Conservation (phyloP, 2,797 vertebrate genomes). For the Amphiprion clarkii region DNA sequence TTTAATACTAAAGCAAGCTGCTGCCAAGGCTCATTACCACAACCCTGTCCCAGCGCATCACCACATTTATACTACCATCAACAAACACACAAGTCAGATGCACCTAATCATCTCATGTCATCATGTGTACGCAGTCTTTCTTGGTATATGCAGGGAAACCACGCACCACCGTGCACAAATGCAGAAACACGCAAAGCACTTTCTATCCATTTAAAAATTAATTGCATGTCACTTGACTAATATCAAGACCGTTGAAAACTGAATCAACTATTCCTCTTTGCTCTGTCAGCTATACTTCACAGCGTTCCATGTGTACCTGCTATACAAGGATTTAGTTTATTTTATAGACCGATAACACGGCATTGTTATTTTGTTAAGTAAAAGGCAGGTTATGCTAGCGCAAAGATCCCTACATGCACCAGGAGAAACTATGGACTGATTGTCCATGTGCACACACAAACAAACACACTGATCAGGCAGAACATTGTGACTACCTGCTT, state of each 20-base stretch:
- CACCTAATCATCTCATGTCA: slow-evolving; percentile 17
- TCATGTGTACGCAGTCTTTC: not conserved
- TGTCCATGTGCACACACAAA: not conserved
- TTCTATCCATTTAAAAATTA: not conserved
- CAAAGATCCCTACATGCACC: not conserved
- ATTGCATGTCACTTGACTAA: not conserved
- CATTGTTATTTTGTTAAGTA: not conserved
- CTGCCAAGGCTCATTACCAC: slow-evolving; percentile 72
- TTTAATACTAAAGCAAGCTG: slow-evolving; percentile 75
- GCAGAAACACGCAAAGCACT: not conserved
- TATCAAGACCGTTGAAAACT: not conserved
- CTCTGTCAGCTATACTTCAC: not conserved
- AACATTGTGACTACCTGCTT: too few species aligned
- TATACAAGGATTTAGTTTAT: not conserved
- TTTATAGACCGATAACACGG: not conserved
- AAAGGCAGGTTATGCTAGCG: slow-evolving; percentile 2
- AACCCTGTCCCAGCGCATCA: slow-evolving; percentile 32
- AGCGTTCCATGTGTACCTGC: not conserved
- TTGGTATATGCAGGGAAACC: not conserved
- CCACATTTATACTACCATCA: slow-evolving; percentile 46
- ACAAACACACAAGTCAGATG: slow-evolving; percentile 29
- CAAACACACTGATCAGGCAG: too few species aligned
- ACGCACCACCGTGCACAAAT: not conserved
- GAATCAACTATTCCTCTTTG: too few species aligned
- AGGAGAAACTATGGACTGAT: not conserved